Evolutionary conservation across 2,113 vertebrate species (phyloP).

Genomic region (Psittacara wagleri): DNA sequence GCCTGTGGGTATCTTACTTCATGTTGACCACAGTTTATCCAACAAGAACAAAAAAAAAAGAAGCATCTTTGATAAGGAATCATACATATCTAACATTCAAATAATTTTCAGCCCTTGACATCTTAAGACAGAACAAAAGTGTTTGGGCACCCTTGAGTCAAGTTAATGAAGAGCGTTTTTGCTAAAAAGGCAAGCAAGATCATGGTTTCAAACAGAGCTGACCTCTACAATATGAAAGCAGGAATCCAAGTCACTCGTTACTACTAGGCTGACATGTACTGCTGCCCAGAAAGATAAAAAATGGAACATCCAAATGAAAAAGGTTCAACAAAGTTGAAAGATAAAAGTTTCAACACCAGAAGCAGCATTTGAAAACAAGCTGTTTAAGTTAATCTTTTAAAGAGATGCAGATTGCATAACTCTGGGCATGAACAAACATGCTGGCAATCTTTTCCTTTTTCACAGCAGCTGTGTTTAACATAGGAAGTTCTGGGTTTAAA

Average conservation of each 20-base stretch:
- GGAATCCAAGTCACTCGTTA: constrained; percentile 53
- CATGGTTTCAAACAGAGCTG: constrained; percentile 54
- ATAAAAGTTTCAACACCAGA: constrained; percentile 56
- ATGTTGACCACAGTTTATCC: neutral
- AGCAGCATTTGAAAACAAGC: constrained; percentile 69
- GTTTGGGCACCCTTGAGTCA: constrained; percentile 65
- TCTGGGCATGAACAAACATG: constrained; percentile 66
- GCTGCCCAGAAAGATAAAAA: constrained; percentile 63
- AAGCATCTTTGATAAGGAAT: neutral
- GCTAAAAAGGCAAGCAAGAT: constrained; percentile 59
- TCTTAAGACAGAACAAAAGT: constrained; percentile 54
- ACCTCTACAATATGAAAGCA: constrained; percentile 62
- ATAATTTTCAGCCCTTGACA: constrained; percentile 55
- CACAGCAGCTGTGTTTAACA: constrained; percentile 68
- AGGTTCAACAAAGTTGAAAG: constrained; percentile 54
- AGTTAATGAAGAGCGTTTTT: constrained; percentile 36
- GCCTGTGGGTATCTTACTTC: neutral
- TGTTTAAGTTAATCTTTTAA: constrained; percentile 64
- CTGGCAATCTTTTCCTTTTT: constrained; percentile 63
- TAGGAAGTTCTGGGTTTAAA: constrained; percentile 59
- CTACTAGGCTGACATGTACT: constrained; percentile 52
- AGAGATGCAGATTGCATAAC: constrained; percentile 64
- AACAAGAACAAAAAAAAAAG: neutral
- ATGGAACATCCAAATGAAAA: constrained; percentile 49
- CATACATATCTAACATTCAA: constrained; percentile 54